phyloP scores from a whole-genome alignment of 2,113 vertebrate genomes.

The Ophthalmolycus amberensis region DNA sequence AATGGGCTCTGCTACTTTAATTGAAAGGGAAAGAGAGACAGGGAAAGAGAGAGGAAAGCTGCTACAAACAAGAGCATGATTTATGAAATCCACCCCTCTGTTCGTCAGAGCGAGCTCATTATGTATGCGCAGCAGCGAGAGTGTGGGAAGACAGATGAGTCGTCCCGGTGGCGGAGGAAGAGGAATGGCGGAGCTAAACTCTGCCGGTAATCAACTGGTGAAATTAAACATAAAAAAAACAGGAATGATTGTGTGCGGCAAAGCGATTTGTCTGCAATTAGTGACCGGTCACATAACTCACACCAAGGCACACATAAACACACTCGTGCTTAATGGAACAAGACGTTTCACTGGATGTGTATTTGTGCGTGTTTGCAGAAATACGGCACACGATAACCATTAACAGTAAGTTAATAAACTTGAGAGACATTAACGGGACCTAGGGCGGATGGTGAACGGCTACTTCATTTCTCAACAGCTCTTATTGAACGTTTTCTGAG shows the following conservation, averaged over 20 bases:
- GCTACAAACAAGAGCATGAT: constrained; percentile 87
- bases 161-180: constrained; percentile 74
- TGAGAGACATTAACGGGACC: constrained; percentile 75
- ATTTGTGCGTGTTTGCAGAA: constrained; percentile 53
- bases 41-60: constrained; percentile 74
- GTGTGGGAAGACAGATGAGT: constrained; percentile 80
- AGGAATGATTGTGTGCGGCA: constrained; percentile 86
- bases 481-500: constrained; percentile 73
- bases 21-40: constrained; percentile 76
- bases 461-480: constrained; percentile 77
- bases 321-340: constrained; percentile 67
- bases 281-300: constrained; percentile 80
- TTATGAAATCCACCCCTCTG: constrained; percentile 86
- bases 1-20: constrained; percentile 71
- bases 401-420: constrained; percentile 81
- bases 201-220: constrained; percentile 84
- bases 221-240: constrained; percentile 86
- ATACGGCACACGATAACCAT: constrained; percentile 65
- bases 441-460: constrained; percentile 69
- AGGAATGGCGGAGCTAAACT: constrained; percentile 80
- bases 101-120: constrained; percentile 82
- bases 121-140: constrained; percentile 76
- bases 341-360: constrained; percentile 60
- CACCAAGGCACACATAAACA: constrained; percentile 72
- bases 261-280: constrained; percentile 88